Evolutionary conservation across 2,888 invertebrate species (phyloP), one percentile per base, ranked within the genome.

Genomic region (Pyrgus malvae): DNA sequence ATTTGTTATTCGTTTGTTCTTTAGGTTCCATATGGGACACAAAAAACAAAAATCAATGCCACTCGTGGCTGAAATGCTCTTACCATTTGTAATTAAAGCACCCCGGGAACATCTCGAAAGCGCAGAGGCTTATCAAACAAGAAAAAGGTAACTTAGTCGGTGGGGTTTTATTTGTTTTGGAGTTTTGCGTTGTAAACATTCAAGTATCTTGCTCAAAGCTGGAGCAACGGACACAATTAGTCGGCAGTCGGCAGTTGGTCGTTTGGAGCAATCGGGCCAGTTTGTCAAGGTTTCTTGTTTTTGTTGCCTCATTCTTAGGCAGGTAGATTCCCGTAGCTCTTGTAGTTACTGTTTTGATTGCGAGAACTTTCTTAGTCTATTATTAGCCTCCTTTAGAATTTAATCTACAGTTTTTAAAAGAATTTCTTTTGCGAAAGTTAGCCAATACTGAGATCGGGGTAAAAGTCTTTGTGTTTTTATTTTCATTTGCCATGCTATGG

Each of bases 191-290:
- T 53, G 45, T 53, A 53, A 53, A 53, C 53, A 53, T 45, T 45
- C 37, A 45, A 45, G 53, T 53, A 53, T 45, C 38, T 53, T 53
- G 44, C 29, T 53, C 29, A 38, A 38, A 53, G 45, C 53, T 29
- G 14, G 23, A 17, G 27, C 45, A 45, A 27, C 41, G 49, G 53
- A 45, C 53, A 53, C 64, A 68, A 63, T 70, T 69, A 69, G 67
- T 68, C 65, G 63, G 66, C 72, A 70, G 48, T 70, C 64, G 60
- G 61, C 71, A 62, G 63, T 75, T 78, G 74, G 8, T 35, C 14
- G 72, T 14, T 25, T 40, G 5, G 62, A 60, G 61, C 68, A 58
- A 62, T 61, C 64, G 61, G 50, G 62, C 61, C 62, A 59, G 63
- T 60, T 65, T 67, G 65, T 66, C 57, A 56, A 59, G 56, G 61